phyloP scores from a whole-genome alignment of 2,113 vertebrate genomes.

The Oreocharis arfaki region DNA sequence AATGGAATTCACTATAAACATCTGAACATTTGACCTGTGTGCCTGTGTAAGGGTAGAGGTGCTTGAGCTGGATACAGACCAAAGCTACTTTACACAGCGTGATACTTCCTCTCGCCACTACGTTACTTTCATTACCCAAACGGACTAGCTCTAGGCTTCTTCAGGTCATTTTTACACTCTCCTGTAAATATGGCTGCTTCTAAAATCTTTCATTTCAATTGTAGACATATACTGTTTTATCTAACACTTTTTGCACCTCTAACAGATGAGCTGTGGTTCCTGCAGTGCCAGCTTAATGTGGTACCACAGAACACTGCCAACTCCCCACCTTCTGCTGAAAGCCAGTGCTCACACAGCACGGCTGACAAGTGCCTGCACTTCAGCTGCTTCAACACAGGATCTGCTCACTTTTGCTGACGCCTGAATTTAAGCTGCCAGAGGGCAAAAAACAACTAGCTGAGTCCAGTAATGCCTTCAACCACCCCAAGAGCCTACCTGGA shows the following conservation, averaged over 20 bases:
- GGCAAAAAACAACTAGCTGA: background rate
- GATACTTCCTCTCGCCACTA: background rate
- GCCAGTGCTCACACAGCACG: background rate
- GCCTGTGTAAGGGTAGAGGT: background rate
- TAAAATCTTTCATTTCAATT: background rate
- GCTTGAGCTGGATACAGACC: background rate
- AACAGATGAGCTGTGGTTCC: background rate
- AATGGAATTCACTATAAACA: background rate
- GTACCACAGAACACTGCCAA: background rate
- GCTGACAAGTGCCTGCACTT: background rate
- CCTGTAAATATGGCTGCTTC: background rate
- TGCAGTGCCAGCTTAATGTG: background rate
- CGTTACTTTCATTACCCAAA: background rate
- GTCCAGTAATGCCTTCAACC: background rate
- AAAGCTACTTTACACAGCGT: background rate
- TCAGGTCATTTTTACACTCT: background rate
- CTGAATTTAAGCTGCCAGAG: background rate
- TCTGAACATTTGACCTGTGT: background rate
- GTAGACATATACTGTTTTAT: background rate
- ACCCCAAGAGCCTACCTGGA: background rate
- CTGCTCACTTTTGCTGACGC: background rate
- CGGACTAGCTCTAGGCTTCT: background rate
- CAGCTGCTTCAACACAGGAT: background rate
- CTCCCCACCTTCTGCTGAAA: background rate
- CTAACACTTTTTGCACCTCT: background rate